Evolutionary conservation across 2,888 invertebrate genomes (phyloP).

Genomic region (Apeira syringaria): DNA sequence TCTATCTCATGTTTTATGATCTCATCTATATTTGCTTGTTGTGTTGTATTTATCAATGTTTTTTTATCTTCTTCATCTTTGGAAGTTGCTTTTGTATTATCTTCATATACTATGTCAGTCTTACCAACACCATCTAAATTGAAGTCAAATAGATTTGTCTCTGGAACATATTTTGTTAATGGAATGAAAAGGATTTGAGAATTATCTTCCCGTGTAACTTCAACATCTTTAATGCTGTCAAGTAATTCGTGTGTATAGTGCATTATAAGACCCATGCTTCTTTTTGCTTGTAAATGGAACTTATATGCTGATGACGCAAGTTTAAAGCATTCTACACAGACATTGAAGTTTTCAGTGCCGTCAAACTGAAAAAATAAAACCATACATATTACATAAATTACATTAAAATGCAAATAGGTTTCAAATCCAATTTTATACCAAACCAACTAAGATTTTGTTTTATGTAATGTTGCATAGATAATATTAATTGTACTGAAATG

Average conservation of each 20-base stretch:
- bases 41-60: constrained; percentile 42
- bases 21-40: constrained; percentile 30
- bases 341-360: constrained; percentile 46
- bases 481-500: too few relatives aligned
- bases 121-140: constrained; percentile 45
- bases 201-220: constrained; percentile 36
- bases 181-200: constrained; percentile 48
- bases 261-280: constrained; percentile 53
- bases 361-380: constrained; percentile 49
- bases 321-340: constrained; percentile 60
- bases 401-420: too few relatives aligned
- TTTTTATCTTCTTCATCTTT: constrained; percentile 31
- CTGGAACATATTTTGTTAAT: constrained; percentile 41
- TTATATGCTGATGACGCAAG: constrained; percentile 59
- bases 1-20: constrained; percentile 1
- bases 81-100: background rate
- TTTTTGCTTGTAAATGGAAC: constrained; percentile 52
- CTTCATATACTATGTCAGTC: constrained; percentile 6
- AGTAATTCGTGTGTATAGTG: constrained; percentile 54
- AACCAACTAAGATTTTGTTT: too few relatives aligned
- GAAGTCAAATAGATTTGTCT: constrained; percentile 42
- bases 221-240: constrained; percentile 41
- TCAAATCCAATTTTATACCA: too few relatives aligned
- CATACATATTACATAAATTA: too few relatives aligned
- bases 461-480: too few relatives aligned